A percentile compares a stretch with the other conserved stretches of the same genome.
These are phyloP conservation scores for Gymnoscopelus braueri DNA, from an alignment of 2,797 vertebrate species.

Conservation along the genomic window DNA sequence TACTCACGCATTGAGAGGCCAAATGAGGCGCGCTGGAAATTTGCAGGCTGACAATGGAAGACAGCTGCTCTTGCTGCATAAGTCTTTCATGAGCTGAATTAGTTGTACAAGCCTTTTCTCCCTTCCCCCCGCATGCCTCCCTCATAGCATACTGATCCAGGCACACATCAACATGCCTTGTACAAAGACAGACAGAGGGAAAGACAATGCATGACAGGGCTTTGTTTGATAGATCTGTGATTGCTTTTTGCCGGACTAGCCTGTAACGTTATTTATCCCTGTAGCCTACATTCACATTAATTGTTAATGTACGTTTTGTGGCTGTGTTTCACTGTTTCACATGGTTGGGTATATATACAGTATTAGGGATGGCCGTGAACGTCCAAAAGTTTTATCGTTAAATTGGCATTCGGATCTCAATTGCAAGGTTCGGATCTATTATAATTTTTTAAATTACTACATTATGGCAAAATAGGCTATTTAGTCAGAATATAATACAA, in stretches of 20 bases:
- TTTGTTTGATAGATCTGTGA: conserved; percentile 77
- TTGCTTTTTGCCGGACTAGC: conserved; percentile 57
- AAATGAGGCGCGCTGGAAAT: conserved; percentile 85
- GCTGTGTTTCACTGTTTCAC: conserved; percentile 15
- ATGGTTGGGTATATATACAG: neutral
- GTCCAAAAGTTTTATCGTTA: too few relatives aligned
- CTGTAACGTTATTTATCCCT: conserved; percentile 47
- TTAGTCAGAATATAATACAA: too few relatives aligned
- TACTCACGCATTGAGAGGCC: conserved; percentile 77
- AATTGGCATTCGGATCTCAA: too few relatives aligned
- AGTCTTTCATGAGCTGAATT: conserved; percentile 86
- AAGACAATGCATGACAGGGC: conserved; percentile 70
- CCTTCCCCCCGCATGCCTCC: conserved; percentile 68
- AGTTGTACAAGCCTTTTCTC: conserved; percentile 75
- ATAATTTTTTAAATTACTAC: too few relatives aligned
- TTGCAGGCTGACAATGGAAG: conserved; percentile 84
- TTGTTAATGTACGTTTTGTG: conserved; percentile 34
- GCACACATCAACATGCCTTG: conserved; percentile 69
- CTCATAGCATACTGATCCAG: conserved; percentile 66
- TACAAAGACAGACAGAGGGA: conserved; percentile 44
- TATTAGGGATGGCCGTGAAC: too few relatives aligned
- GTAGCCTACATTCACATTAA: conserved; percentile 25
- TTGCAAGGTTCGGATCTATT: too few relatives aligned
- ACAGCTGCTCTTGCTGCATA: conserved; percentile 84
- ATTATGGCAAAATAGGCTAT: too few relatives aligned